Conservation (phyloP, 1,140 invertebrate genomes). For the Hydropsyche tenuis region DNA sequence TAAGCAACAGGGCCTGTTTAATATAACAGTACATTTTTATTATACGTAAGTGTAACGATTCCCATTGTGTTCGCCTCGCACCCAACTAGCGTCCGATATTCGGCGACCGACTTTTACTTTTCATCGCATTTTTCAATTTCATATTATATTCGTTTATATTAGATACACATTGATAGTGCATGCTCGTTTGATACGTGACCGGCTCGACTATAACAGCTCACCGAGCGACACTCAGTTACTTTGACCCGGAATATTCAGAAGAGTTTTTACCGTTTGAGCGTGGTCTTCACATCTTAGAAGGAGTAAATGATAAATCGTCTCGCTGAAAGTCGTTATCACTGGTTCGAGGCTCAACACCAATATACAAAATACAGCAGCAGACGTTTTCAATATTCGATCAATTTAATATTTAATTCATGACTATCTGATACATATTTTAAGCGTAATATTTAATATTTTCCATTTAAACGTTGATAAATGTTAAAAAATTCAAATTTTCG, state of each 20-base stretch:
- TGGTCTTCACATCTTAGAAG: constrained; percentile 30
- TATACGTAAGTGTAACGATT: no score
- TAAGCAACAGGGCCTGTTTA: neutral
- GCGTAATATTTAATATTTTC: no score
- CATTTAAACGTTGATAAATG: no score
- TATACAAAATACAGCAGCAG: constrained; percentile 22
- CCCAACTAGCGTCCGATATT: no score
- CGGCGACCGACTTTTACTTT: constrained; percentile 10
- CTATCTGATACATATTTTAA: no score
- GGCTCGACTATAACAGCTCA: neutral
- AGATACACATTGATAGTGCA: neutral
- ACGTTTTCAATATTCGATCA: constrained; percentile 8
- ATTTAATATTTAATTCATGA: neutral
- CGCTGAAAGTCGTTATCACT: constrained; percentile 40
- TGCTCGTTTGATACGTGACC: neutral
- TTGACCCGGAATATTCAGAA: constrained; percentile 29
- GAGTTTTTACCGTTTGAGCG: constrained; percentile 34
- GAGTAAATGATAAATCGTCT: constrained; percentile 42
- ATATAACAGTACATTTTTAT: constrained; percentile 2
- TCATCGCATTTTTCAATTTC: neutral
- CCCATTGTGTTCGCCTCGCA: no score
- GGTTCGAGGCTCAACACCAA: constrained; percentile 31
- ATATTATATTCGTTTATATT: neutral
- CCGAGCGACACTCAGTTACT: neutral
- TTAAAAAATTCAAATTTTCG: no score